Evolutionary conservation across 2,888 invertebrate species (phyloP).

Genomic region (Eupithecia subumbrata): DNA sequence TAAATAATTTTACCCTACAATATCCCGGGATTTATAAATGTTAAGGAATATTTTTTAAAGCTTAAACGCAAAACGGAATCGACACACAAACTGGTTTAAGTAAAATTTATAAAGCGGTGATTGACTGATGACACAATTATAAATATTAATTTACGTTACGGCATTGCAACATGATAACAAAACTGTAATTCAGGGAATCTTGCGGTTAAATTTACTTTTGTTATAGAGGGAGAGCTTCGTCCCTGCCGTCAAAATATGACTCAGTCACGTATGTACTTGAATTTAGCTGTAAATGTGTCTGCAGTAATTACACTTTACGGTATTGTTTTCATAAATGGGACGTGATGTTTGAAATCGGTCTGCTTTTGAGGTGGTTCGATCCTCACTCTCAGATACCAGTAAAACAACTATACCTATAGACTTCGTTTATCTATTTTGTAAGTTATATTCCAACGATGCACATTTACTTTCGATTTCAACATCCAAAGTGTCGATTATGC

Average conservation of each 20-base stretch:
- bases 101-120: too few species aligned
- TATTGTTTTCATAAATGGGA: neutral
- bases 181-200: neutral
- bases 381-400: neutral
- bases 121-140: too few species aligned
- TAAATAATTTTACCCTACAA: neutral
- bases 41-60: too few species aligned
- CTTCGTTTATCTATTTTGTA: neutral
- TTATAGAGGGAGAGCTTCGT: neutral
- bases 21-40: too few species aligned
- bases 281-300: neutral
- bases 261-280: neutral
- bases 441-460: neutral
- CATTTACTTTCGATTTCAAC: constrained; percentile 29
- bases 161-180: too few species aligned
- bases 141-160: too few species aligned
- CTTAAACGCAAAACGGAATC: too few species aligned
- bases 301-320: neutral
- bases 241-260: neutral
- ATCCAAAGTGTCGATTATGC: constrained; percentile 22
- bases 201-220: neutral
- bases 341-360: neutral
- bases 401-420: neutral
- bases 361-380: neutral
- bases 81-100: too few species aligned